Evolutionary conservation across 2,797 vertebrate genomes (phyloP), one percentile per base, ranked within the genome.

Genomic region (Gallinago solitaria): DNA sequence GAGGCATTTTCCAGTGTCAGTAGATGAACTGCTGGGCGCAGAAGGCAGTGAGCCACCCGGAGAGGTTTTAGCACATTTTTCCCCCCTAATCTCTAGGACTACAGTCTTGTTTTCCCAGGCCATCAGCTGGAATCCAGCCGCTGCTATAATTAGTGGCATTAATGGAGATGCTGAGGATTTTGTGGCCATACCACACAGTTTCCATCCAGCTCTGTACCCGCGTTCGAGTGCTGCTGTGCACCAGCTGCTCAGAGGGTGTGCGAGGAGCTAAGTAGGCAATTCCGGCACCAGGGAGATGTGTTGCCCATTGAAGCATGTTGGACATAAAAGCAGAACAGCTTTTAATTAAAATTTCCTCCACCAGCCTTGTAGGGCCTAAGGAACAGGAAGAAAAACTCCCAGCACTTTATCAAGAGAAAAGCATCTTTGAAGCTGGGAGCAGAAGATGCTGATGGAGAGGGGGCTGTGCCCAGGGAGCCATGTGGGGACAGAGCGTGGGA

Each of bases 271-370:
- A 84, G 60, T 8, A 91, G 87, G 93, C 79, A 77, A 82, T 77
- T 89, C 43, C 33, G 9, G 75, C 85, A 64, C 37, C 76, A 68
- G 78, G 78, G 80, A 68, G 90, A 86, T 79, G 67, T 45, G 59
- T 77, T 74, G 82, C 85, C 53, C 33, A 4, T 16, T 74, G 83
- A 71, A 94, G 65, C 60, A 16, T 75, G 89, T 77, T 94, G 87
- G 87, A 90, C 85, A 88, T 90, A 88, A 94, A 96, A 94, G 82
- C 87, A 82, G 81, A 95, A 53, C 68, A 83, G 90, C 73, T 91
- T 94, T 93, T 93, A 91, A 95, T 94, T 95, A 91, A 82, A 70
- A 87, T 59, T 76, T 79, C 71, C 82, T 73, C 91, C 68, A 65
- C 51, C 28, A 91, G 63, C 43, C 50, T 10, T 6, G 59, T 37